A percentile compares a stretch with the other conserved stretches of the same genome.
Conservation (phyloP, 2,797 vertebrate species). For the Danio kyathit region DNA sequence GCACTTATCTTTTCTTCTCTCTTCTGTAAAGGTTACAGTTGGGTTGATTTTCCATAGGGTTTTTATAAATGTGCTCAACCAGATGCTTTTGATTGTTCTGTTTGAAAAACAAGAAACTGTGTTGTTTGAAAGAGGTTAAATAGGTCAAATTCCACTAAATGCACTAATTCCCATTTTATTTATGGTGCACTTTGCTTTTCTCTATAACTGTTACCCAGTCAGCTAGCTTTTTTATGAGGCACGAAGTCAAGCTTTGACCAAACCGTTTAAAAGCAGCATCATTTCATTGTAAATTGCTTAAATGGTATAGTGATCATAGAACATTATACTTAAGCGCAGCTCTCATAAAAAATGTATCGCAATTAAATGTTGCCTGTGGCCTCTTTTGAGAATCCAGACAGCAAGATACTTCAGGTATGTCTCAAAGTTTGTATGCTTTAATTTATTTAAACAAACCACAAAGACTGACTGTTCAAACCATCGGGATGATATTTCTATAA, state of each 20-base stretch:
- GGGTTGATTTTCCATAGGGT: not conserved
- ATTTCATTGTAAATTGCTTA: not conserved
- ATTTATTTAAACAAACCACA: constrained; percentile 23
- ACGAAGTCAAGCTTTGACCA: constrained; percentile 13
- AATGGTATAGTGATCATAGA: not conserved
- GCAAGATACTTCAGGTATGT: constrained; percentile 5
- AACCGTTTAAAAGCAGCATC: not conserved
- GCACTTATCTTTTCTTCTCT: not conserved
- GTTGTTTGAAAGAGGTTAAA: constrained; percentile 40
- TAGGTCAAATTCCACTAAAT: constrained; percentile 23
- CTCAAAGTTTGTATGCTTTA: constrained; percentile 1
- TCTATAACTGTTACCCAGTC: not conserved
- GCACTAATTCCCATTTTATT: constrained; percentile 2
- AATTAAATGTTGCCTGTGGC: constrained; percentile 32
- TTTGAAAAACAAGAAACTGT: constrained; percentile 34
- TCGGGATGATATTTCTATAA: not conserved
- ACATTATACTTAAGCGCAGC: constrained; percentile 11
- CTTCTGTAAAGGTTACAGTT: constrained; percentile 13
- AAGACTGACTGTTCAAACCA: constrained; percentile 19
- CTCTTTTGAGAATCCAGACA: not conserved
- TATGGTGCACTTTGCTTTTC: constrained; percentile 21
- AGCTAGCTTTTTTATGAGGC: constrained; percentile 26
- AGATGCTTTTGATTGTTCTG: constrained; percentile 45
- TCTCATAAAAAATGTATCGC: constrained; percentile 11
- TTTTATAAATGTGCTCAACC: constrained; percentile 28